Conservation (phyloP, 2,113 vertebrate species). For the Edolisoma coerulescens region DNA sequence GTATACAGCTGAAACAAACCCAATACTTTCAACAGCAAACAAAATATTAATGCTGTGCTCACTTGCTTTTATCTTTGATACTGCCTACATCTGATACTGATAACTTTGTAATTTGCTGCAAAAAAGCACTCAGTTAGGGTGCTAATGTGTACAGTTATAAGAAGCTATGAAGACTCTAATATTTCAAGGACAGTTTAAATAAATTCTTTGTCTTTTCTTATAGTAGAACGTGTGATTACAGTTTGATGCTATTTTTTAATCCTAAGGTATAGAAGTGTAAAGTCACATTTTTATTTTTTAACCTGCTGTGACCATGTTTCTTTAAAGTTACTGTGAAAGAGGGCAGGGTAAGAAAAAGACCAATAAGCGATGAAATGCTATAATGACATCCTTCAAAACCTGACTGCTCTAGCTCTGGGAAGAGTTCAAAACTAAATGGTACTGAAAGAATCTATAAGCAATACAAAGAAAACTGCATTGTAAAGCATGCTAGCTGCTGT, state of each 20-base stretch:
- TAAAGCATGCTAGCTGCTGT: not conserved
- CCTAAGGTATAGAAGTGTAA: not conserved
- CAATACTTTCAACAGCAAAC: not conserved
- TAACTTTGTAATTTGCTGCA: not conserved
- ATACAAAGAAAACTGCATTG: not conserved
- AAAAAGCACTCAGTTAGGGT: not conserved
- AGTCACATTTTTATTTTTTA: not conserved
- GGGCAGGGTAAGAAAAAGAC: not conserved
- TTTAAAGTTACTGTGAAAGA: not conserved
- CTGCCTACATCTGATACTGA: not conserved
- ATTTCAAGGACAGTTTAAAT: not conserved
- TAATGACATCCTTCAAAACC: not conserved
- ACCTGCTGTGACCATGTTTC: not conserved
- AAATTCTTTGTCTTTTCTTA: not conserved
- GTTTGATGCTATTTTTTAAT: not conserved
- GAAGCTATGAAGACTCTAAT: not conserved
- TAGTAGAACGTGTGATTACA: not conserved
- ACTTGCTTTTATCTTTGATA: not conserved
- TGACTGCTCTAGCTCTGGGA: not conserved
- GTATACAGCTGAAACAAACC: not conserved
- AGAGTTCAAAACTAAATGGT: not conserved
- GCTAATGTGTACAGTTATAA: not conserved
- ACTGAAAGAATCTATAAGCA: not conserved
- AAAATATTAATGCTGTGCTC: not conserved
- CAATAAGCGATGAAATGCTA: not conserved